Percentiles rank a stretch among this genome's conserved stretches.
Conservation (phyloP, 2,113 vertebrate species). For the Dinomys branickii region DNA sequence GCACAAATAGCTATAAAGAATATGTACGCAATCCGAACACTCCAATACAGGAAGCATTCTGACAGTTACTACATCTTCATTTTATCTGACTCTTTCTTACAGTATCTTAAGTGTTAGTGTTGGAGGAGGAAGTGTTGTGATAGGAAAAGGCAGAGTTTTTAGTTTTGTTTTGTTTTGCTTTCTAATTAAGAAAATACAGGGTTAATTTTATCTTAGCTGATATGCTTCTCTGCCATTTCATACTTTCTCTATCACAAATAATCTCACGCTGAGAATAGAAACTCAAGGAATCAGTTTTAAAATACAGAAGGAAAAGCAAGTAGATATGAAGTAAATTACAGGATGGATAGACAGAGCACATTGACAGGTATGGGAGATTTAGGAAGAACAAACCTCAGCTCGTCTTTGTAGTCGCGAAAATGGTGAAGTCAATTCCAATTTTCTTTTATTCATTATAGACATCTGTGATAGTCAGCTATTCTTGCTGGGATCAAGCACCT, state of each 20-base stretch:
- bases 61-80: background rate
- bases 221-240: background rate
- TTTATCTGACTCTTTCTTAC: background rate
- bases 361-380: background rate
- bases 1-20: no score
- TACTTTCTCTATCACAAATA: background rate
- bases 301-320: background rate
- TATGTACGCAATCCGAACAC: background rate
- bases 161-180: background rate
- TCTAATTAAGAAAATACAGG: background rate
- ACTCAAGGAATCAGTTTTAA: background rate
- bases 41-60: background rate
- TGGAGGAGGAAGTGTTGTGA: background rate
- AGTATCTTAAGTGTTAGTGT: background rate
- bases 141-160: background rate
- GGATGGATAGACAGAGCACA: background rate
- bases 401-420: background rate
- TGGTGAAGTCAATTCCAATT: background rate
- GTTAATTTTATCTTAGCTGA: background rate
- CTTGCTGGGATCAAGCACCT: background rate
- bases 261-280: background rate
- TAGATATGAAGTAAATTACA: background rate
- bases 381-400: background rate
- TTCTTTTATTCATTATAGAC: background rate
- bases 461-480: background rate